phyloP scores from a whole-genome alignment of 2,113 vertebrate species.

The Pavo muticus region DNA sequence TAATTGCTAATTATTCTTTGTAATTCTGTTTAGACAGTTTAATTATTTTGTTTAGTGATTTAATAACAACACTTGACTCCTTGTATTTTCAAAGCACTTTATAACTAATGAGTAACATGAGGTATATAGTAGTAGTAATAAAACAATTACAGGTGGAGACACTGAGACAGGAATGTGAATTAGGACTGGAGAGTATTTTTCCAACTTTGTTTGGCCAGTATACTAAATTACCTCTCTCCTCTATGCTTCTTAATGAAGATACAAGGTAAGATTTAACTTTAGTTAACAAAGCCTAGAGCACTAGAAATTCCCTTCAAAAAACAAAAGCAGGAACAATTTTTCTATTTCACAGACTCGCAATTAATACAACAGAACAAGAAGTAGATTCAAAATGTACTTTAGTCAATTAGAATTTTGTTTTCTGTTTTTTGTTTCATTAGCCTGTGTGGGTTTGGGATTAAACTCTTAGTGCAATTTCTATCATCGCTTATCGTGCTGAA shows the following conservation, averaged over 20 bases:
- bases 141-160: background rate
- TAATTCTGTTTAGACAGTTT: conserved; percentile 59
- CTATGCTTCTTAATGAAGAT: background rate
- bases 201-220: background rate
- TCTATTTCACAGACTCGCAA: background rate
- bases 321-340: background rate
- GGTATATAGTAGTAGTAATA: background rate
- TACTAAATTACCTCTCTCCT: background rate
- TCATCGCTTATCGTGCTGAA: background rate
- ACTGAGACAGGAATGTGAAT: background rate
- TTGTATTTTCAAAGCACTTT: conserved; percentile 34
- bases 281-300: background rate
- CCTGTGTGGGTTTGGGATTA: background rate
- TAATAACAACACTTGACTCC: conserved; percentile 48
- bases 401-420: background rate
- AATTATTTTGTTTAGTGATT: conserved; percentile 70
- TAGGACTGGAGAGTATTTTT: background rate
- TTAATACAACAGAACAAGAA: background rate
- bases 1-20: conserved; percentile 67
- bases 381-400: background rate
- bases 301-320: background rate
- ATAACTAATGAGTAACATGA: conserved; percentile 24
- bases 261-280: background rate
- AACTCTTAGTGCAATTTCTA: background rate
- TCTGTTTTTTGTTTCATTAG: background rate